phyloP scores from a whole-genome alignment of 2,888 invertebrate species.

The Linnaemya vulpina region DNA sequence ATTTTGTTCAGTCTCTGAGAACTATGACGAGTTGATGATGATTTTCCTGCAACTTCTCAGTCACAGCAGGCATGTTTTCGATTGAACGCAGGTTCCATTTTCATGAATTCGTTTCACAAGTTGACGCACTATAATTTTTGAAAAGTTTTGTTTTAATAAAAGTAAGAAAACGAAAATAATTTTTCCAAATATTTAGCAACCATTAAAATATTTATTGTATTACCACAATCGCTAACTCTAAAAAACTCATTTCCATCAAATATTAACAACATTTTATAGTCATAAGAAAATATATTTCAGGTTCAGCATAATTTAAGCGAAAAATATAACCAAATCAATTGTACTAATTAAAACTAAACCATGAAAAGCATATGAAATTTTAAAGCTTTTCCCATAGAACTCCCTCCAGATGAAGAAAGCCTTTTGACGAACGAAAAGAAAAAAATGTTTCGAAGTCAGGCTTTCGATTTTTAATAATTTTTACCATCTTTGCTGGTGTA shows the following conservation, averaged over 20 bases:
- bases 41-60: no score
- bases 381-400: slow-evolving; percentile 68
- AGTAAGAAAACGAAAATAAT: neutral
- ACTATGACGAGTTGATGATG: no score
- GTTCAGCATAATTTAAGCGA: slow-evolving; percentile 5
- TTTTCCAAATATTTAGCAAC: neutral
- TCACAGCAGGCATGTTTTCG: no score
- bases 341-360: slow-evolving; percentile 75
- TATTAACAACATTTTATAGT: neutral
- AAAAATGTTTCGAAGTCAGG: neutral
- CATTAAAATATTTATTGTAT: neutral
- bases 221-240: slow-evolving; percentile 29
- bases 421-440: neutral
- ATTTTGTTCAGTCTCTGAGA: no score
- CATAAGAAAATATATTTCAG: slow-evolving; percentile 5
- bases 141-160: no score
- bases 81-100: no score
- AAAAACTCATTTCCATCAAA: neutral
- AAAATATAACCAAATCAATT: slow-evolving; percentile 15
- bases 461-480: slow-evolving; percentile 78
- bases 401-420: slow-evolving; percentile 26
- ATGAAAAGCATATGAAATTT: slow-evolving; percentile 80
- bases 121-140: no score
- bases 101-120: no score
- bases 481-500: slow-evolving; percentile 81